A percentile compares a stretch with the other conserved stretches of the same genome.
Conservation (phyloP, 2,113 vertebrate genomes). For the Rhabdornis inornatus region DNA sequence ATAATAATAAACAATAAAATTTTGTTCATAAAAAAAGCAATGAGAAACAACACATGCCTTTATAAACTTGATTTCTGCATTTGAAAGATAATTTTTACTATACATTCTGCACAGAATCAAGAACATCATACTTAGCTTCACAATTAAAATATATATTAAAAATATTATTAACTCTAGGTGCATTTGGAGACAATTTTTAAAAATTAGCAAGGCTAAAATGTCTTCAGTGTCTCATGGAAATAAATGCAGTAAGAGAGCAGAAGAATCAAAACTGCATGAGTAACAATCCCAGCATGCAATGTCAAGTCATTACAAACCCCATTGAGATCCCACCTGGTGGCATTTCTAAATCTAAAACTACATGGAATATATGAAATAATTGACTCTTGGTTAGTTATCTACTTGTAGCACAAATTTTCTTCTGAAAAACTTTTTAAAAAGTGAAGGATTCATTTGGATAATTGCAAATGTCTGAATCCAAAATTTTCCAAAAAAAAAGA, state of each 20-base stretch:
- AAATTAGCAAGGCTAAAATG: not conserved
- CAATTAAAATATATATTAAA: not conserved
- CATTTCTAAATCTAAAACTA: conserved; percentile 23
- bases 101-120: not conserved
- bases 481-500: not conserved
- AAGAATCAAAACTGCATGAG: conserved; percentile 37
- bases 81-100: not conserved
- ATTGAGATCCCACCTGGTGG: conserved; percentile 32
- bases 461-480: not conserved
- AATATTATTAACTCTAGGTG: not conserved
- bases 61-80: not conserved
- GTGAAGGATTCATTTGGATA: not conserved
- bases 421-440: conserved; percentile 20
- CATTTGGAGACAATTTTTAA: not conserved
- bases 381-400: conserved; percentile 24
- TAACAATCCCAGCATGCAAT: conserved; percentile 17
- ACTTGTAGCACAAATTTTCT: conserved; percentile 1
- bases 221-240: conserved; percentile 17
- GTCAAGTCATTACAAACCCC: conserved; percentile 51
- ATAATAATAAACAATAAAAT: not conserved
- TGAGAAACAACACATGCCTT: not conserved
- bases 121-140: not conserved
- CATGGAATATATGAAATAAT: conserved; percentile 58
- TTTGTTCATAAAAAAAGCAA: not conserved
- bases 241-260: conserved; percentile 29